Conservation (phyloP, 1,140 invertebrate genomes). For the Lutraria rhynchaena region DNA sequence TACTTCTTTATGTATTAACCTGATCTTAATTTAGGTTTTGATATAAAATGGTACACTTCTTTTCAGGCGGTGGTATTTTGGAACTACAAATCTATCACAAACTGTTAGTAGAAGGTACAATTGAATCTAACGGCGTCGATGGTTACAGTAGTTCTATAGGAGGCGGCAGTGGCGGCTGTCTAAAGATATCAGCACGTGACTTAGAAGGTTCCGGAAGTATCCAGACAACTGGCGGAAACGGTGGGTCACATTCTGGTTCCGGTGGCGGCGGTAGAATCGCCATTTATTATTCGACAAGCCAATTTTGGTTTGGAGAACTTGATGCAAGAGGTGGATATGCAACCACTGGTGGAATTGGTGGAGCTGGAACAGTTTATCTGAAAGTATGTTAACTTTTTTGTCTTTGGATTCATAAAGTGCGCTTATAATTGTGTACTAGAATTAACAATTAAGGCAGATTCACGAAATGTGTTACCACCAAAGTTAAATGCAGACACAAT, state of each 20-base stretch:
- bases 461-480: no score
- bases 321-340: conserved; percentile 65
- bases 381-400: conserved; percentile 60
- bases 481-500: no score
- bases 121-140: conserved; percentile 66
- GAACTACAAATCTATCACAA: conserved; percentile 54
- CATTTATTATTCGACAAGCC: conserved; percentile 62
- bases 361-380: conserved; percentile 72
- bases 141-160: conserved; percentile 49
- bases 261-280: conserved; percentile 72
- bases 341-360: conserved; percentile 55
- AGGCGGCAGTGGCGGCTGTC: conserved; percentile 73
- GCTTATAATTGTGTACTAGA: no score
- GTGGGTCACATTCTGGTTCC: conserved; percentile 41
- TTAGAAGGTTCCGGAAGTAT: conserved; percentile 71
- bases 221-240: conserved; percentile 65
- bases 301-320: conserved; percentile 68
- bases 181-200: conserved; percentile 62
- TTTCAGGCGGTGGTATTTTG: conserved; percentile 69
- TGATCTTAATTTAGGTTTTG: no score
- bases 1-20: no score
- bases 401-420: no score
- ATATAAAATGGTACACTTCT: no score
- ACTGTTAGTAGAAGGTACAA: conserved; percentile 68
- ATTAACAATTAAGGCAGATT: no score